A percentile compares a stretch with the other conserved stretches of the same genome.
These are phyloP conservation scores for Magallana gigas DNA, from an alignment of 1,140 invertebrate genomes.

Conservation along the genomic window DNA sequence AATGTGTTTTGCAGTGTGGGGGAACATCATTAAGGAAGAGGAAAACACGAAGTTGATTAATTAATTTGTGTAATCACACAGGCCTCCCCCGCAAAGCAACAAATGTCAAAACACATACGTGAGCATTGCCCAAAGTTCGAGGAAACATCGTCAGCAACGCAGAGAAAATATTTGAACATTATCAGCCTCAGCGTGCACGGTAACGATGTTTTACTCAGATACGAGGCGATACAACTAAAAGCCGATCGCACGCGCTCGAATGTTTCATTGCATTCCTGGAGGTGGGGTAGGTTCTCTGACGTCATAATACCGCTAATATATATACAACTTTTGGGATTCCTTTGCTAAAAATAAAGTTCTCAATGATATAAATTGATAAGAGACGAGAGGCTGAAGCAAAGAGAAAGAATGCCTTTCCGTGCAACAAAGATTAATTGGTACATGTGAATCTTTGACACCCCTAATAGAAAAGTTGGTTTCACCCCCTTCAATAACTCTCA, in stretches of 20 bases:
- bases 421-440: too few relatives aligned
- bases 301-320: not conserved
- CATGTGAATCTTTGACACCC: too few relatives aligned
- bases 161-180: not conserved
- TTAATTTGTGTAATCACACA: not conserved
- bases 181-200: constrained; percentile 1
- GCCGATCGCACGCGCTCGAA: not conserved
- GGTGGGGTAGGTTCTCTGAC: not conserved
- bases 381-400: not conserved
- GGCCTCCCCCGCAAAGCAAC: not conserved
- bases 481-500: constrained; percentile 2
- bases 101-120: not conserved
- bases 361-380: not conserved
- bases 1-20: too few relatives aligned
- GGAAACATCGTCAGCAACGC: not conserved
- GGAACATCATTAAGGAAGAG: too few relatives aligned
- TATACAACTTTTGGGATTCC: not conserved
- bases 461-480: not conserved
- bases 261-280: not conserved
- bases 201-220: constrained; percentile 21
- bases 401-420: too few relatives aligned
- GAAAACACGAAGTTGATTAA: not conserved
- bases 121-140: not conserved
- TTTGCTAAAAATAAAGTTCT: not conserved
- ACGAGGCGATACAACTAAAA: constrained; percentile 18